Conservation (phyloP, 2,113 vertebrate species). For the Sinocyclocheilus rhinocerous region DNA sequence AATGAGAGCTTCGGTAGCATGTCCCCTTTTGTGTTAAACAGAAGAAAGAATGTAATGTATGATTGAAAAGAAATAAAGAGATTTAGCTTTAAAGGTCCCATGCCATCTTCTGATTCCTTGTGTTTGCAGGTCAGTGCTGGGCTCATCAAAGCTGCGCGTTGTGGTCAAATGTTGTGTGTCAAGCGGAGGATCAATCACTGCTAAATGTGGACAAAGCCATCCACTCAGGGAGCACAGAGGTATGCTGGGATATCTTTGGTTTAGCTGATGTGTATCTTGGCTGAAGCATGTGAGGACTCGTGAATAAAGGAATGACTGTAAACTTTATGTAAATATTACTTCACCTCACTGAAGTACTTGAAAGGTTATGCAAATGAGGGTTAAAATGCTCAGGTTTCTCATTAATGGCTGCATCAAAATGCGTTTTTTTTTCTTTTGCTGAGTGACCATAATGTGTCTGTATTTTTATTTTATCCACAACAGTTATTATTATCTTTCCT, state of each 20-base stretch:
- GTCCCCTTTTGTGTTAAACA: too few relatives aligned
- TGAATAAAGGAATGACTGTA: conserved; percentile 11
- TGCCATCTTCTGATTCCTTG: conserved; percentile 7
- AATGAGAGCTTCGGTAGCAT: neutral
- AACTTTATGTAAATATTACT: conserved; percentile 17
- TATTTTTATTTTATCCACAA: neutral
- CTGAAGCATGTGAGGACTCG: neutral
- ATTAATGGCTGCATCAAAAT: neutral
- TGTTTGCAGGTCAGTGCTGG: conserved; percentile 88
- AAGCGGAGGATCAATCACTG: conserved; percentile 85
- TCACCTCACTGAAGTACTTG: conserved; percentile 53
- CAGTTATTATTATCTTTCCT: neutral
- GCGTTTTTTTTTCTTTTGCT: neutral
- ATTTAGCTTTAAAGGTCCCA: neutral
- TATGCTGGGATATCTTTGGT: conserved; percentile 70
- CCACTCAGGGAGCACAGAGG: conserved; percentile 99
- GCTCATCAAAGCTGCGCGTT: conserved; percentile 96
- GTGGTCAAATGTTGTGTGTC: conserved; percentile 90
- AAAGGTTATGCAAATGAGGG: conserved; percentile 60
- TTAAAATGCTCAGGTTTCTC: conserved; percentile 61
- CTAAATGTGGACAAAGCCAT: conserved; percentile 98
- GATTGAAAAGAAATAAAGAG: neutral
- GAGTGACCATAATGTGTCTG: neutral
- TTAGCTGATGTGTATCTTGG: neutral
- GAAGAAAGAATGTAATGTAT: too few relatives aligned